Percentiles rank a stretch among this genome's conserved stretches.
These are phyloP conservation scores for Cenopis cana DNA, from an alignment of 2,888 invertebrate species.

Conservation along the genomic window DNA sequence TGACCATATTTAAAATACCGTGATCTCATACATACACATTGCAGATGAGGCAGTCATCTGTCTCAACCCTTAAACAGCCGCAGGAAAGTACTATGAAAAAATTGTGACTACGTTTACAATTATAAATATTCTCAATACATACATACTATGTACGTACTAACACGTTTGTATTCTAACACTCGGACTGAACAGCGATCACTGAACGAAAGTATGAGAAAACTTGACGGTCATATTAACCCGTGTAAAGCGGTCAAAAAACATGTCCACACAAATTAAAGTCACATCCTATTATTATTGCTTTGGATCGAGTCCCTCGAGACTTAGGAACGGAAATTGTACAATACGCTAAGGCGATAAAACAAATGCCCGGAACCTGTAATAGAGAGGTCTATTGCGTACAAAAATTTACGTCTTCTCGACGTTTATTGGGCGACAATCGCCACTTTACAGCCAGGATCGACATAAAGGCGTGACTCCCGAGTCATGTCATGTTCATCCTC, in stretches of 20 bases:
- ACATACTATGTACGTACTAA: slow-evolving; percentile 69
- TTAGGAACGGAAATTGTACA: slow-evolving; percentile 66
- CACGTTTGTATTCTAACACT: slow-evolving; percentile 73
- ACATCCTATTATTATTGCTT: slow-evolving; percentile 83
- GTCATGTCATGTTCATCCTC: slow-evolving; percentile 47
- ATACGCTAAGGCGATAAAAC: background rate
- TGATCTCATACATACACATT: too few species aligned
- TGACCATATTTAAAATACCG: too few species aligned
- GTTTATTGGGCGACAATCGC: background rate
- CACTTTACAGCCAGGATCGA: background rate
- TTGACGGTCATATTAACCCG: slow-evolving; percentile 34
- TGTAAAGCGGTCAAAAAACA: slow-evolving; percentile 65
- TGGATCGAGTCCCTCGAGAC: slow-evolving; percentile 60
- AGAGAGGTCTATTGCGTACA: background rate
- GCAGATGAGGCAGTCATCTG: background rate
- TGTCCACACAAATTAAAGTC: slow-evolving; percentile 64
- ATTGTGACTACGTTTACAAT: slow-evolving; percentile 48
- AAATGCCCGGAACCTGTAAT: background rate
- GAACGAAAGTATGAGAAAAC: slow-evolving; percentile 49
- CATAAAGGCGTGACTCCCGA: slow-evolving; percentile 1
- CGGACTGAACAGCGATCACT: slow-evolving; percentile 60
- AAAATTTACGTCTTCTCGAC: background rate
- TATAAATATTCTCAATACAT: slow-evolving; percentile 57
- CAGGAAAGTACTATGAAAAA: background rate
- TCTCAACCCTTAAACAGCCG: background rate